These are phyloP conservation scores for Lophochroa leadbeateri DNA, from an alignment of 2,113 vertebrate species.

Conservation along the genomic window DNA sequence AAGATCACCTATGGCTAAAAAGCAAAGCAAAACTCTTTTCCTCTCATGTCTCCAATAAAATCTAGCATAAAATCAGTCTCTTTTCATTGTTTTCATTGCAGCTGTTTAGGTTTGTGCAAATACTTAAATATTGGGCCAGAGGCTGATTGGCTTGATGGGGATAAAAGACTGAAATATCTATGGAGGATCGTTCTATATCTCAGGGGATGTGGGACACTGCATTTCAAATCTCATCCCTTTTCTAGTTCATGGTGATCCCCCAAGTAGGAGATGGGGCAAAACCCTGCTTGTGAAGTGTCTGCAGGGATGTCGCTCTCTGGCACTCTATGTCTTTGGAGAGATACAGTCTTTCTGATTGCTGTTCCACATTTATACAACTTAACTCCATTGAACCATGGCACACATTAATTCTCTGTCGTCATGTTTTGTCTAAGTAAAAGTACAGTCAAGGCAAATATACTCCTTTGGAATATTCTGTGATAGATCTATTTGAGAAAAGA, in stretches of 20 bases:
- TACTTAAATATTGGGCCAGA: background rate
- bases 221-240: background rate
- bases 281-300: background rate
- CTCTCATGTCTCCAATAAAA: background rate
- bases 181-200: background rate
- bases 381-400: background rate
- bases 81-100: background rate
- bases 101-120: background rate
- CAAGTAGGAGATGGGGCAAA: background rate
- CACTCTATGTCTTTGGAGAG: background rate
- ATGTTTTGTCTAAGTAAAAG: background rate
- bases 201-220: background rate
- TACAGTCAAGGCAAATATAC: background rate
- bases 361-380: background rate
- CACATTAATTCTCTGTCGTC: background rate
- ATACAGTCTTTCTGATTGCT: background rate
- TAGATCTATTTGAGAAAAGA: background rate
- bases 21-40: background rate
- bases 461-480: background rate
- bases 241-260: background rate
- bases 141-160: fast-evolving
- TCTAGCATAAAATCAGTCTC: background rate
- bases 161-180: background rate
- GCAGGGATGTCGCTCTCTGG: background rate
- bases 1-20: background rate